Conservation (phyloP, 2,113 vertebrate genomes). For the Halichoerus grypus region DNA sequence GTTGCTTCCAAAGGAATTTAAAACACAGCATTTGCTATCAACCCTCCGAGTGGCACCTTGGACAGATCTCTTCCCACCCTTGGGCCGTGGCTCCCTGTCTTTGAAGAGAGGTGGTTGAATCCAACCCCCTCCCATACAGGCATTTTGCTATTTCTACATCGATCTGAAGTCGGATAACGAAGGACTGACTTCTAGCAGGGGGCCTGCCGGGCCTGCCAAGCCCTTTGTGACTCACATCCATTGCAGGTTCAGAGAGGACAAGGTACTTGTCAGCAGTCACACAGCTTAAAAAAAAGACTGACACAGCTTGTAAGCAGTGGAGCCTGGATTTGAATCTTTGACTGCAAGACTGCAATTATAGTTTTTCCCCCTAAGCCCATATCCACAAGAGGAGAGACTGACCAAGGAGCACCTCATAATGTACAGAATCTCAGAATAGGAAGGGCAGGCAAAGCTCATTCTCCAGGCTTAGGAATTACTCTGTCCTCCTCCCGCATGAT, state of each 20-base stretch:
- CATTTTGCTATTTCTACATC: not conserved
- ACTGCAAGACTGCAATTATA: not conserved
- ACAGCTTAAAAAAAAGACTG: not conserved
- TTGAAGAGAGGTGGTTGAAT: not conserved
- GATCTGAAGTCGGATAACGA: not conserved
- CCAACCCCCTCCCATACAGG: too few relatives aligned
- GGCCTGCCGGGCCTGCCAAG: not conserved
- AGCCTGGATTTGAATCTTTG: not conserved
- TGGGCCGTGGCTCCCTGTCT: not conserved
- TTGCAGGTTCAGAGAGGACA: not conserved
- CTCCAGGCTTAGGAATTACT: not conserved
- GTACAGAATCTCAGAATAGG: not conserved
- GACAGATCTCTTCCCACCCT: not conserved
- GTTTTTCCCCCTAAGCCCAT: not conserved
- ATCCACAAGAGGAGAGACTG: not conserved
- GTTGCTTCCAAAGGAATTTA: not conserved
- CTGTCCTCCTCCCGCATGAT: not conserved
- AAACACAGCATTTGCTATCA: not conserved
- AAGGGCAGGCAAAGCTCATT: fast-evolving
- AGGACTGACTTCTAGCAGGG: not conserved
- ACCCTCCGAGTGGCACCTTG: not conserved
- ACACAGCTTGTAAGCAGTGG: not conserved
- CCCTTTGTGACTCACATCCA: not conserved
- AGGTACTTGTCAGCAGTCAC: not conserved
- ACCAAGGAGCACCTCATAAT: not conserved